phyloP scores from a whole-genome alignment of 2,113 vertebrate genomes.

The Podilymbus podiceps region DNA sequence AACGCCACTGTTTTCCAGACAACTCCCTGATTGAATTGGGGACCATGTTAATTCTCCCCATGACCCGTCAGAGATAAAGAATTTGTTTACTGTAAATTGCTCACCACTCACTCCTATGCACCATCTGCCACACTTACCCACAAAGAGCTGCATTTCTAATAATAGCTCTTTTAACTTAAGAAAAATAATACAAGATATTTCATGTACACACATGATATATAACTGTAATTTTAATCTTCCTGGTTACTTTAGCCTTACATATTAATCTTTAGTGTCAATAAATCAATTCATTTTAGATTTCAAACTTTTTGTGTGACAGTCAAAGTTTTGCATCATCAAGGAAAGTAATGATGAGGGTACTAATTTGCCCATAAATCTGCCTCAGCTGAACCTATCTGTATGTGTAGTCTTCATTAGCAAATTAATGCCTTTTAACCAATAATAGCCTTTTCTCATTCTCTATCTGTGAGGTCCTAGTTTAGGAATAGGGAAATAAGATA shows the following conservation, averaged over 20 bases:
- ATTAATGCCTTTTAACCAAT: neutral
- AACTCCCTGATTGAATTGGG: constrained; percentile 73
- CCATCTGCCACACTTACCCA: constrained; percentile 84
- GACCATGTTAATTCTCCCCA: constrained; percentile 80
- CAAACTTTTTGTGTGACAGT: neutral
- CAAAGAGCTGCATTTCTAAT: constrained; percentile 74
- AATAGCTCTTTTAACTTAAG: constrained; percentile 73
- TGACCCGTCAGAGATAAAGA: constrained; percentile 91
- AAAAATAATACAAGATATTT: constrained; percentile 51
- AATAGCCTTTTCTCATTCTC: neutral
- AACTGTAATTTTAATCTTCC: neutral
- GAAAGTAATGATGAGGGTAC: neutral
- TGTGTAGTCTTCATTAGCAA: neutral
- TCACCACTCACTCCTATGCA: constrained; percentile 79
- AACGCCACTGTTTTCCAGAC: constrained; percentile 66
- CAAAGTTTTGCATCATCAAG: neutral
- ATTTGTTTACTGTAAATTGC: constrained; percentile 94
- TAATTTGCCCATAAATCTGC: neutral
- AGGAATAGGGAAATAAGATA: neutral
- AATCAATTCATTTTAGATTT: neutral
- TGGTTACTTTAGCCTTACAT: neutral
- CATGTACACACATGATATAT: neutral
- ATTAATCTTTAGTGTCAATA: neutral
- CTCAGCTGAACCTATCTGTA: neutral
- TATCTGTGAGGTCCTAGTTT: neutral